phyloP scores from a whole-genome alignment of 2,797 vertebrate species.

The Eulemur rubriventer region DNA sequence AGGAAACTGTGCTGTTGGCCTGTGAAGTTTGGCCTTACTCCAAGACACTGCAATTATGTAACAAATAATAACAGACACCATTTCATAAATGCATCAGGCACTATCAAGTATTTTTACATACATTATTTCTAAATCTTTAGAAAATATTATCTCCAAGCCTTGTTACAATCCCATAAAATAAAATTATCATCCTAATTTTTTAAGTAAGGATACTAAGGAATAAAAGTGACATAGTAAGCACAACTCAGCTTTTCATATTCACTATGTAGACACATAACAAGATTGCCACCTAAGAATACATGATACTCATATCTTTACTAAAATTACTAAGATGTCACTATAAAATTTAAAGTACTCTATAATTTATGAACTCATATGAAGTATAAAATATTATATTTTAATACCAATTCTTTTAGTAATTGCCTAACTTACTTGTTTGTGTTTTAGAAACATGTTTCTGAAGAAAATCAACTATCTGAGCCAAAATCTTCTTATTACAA shows the following conservation, averaged over 20 bases:
- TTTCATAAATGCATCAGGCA: neutral
- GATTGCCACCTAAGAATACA: neutral
- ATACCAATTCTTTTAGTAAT: conserved; percentile 20
- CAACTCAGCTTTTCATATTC: neutral
- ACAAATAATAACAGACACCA: neutral
- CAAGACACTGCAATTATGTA: neutral
- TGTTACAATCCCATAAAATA: neutral
- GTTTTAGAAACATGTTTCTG: conserved; percentile 95
- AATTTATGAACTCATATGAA: conserved; percentile 13
- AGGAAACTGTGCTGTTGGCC: neutral
- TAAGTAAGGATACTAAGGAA: neutral
- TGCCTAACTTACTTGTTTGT: conserved; percentile 91
- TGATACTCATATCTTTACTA: neutral
- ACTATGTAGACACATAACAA: neutral
- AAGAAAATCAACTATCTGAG: conserved; percentile 97
- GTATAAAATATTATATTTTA: neutral
- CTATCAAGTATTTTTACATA: neutral
- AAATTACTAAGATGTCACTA: neutral
- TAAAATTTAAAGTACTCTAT: conserved; percentile 22
- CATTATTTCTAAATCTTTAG: conserved; percentile 29
- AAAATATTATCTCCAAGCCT: conserved; percentile 5
- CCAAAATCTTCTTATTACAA: conserved; percentile 97
- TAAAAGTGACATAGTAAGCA: neutral
- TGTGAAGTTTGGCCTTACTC: neutral
- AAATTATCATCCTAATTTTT: neutral